A percentile compares a stretch with the other conserved stretches of the same genome.
Conservation (phyloP, 2,113 vertebrate species). For the Cheilinus undulatus region DNA sequence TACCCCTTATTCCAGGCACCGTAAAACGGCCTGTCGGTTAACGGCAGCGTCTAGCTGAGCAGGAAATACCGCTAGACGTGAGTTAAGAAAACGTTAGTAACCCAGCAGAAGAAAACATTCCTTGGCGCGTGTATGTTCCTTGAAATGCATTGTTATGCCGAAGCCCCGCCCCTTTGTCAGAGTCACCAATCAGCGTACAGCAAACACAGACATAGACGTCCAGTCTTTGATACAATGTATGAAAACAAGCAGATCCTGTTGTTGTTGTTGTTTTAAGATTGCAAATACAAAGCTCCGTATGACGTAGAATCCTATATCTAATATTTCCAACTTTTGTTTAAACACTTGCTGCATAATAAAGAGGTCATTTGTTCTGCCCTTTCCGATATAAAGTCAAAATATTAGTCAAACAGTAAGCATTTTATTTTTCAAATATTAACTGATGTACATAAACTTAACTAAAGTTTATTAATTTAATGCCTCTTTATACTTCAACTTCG, state of each 20-base stretch:
- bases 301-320: background rate
- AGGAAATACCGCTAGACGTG: background rate
- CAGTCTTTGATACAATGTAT: conserved; percentile 48
- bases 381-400: too few species aligned
- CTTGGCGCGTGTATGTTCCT: conserved; percentile 79
- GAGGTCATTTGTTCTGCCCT: too few species aligned
- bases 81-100: background rate
- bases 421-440: too few species aligned
- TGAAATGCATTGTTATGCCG: conserved; percentile 76
- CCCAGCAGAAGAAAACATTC: conserved; percentile 73
- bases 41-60: conserved; percentile 2
- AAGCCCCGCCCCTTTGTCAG: conserved; percentile 67
- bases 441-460: too few species aligned
- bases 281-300: conserved; percentile 3
- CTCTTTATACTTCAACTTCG: too few species aligned
- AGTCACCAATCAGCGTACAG: conserved; percentile 42
- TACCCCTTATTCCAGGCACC: background rate
- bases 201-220: conserved; percentile 66
- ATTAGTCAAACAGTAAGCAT: too few species aligned
- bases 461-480: too few species aligned
- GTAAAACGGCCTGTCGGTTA: background rate
- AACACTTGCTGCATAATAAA: too few species aligned
- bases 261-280: conserved; percentile 27
- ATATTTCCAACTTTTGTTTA: too few species aligned
- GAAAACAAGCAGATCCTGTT: conserved; percentile 62